These are phyloP conservation scores for Cepaea hortensis DNA, from an alignment of 2,888 invertebrate species.

Conservation along the genomic window DNA sequence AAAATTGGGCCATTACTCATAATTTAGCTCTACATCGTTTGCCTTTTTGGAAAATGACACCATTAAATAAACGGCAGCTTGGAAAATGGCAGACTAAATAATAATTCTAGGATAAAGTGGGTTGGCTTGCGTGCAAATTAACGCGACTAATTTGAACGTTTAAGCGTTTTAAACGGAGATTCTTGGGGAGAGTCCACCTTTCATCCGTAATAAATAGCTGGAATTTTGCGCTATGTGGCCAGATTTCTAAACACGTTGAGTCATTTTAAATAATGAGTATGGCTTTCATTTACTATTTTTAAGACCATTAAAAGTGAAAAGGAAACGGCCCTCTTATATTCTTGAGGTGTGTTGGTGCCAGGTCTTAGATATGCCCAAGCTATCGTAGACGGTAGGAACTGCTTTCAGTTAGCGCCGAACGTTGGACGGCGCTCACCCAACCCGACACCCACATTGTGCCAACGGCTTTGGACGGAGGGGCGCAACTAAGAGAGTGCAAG, in stretches of 20 bases:
- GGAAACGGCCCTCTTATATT: too few relatives aligned
- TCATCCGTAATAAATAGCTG: background rate
- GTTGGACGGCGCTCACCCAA: too few relatives aligned
- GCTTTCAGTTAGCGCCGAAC: too few relatives aligned
- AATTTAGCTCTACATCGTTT: slow-evolving; percentile 26
- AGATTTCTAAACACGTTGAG: background rate
- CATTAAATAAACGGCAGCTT: background rate
- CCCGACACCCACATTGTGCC: too few relatives aligned
- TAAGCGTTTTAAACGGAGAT: background rate
- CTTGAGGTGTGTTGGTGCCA: too few relatives aligned
- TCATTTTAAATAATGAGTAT: too few relatives aligned
- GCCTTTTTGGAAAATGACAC: slow-evolving; percentile 12
- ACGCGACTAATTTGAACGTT: slow-evolving; percentile 2
- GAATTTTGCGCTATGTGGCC: background rate
- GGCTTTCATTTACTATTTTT: too few relatives aligned
- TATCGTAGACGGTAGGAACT: too few relatives aligned
- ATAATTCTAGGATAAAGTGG: background rate
- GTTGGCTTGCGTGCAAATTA: background rate
- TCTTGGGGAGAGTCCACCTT: background rate
- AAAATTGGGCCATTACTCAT: slow-evolving; percentile 29
- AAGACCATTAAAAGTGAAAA: too few relatives aligned
- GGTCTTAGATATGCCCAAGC: too few relatives aligned
- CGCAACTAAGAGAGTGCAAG: too few relatives aligned
- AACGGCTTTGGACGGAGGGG: too few relatives aligned
- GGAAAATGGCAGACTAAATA: slow-evolving; percentile 6